These are phyloP conservation scores for Xylocampa areola DNA, from an alignment of 2,888 invertebrate species.

Conservation along the genomic window DNA sequence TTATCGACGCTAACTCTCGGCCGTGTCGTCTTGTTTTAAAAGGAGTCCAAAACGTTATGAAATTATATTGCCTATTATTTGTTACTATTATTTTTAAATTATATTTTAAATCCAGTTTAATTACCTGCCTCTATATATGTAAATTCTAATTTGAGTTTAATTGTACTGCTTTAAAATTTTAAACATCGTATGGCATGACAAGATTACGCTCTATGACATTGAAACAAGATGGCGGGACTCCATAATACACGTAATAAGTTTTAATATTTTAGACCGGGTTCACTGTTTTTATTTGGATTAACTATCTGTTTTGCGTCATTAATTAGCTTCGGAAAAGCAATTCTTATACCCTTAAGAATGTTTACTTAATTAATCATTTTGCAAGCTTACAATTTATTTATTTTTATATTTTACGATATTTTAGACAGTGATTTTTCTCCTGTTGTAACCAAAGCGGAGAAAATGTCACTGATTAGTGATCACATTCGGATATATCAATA, in stretches of 20 bases:
- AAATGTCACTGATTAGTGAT: too few relatives aligned
- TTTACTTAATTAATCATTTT: too few relatives aligned
- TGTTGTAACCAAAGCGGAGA: too few relatives aligned
- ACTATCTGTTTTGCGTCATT: constrained; percentile 1
- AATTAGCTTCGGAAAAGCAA: not conserved
- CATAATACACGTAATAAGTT: constrained; percentile 14
- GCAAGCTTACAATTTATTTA: too few relatives aligned
- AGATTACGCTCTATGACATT: constrained; percentile 43
- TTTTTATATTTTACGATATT: too few relatives aligned
- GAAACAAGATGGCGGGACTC: constrained; percentile 50
- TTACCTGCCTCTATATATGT: not conserved
- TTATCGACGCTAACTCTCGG: constrained; percentile 47
- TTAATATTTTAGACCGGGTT: constrained; percentile 30
- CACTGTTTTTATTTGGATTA: constrained; percentile 24
- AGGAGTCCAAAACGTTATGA: constrained; percentile 31
- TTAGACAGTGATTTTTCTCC: too few relatives aligned
- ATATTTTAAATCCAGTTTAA: not conserved
- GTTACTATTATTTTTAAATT: constrained; percentile 1
- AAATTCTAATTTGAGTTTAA: not conserved
- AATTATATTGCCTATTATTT: constrained; percentile 9
- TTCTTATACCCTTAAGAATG: too few relatives aligned
- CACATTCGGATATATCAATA: too few relatives aligned
- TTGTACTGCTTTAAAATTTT: constrained; percentile 4
- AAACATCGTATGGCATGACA: constrained; percentile 14
- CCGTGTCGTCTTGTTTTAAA: constrained; percentile 33